Conservation (phyloP, 1,140 invertebrate genomes). For the Goniozus legneri region DNA sequence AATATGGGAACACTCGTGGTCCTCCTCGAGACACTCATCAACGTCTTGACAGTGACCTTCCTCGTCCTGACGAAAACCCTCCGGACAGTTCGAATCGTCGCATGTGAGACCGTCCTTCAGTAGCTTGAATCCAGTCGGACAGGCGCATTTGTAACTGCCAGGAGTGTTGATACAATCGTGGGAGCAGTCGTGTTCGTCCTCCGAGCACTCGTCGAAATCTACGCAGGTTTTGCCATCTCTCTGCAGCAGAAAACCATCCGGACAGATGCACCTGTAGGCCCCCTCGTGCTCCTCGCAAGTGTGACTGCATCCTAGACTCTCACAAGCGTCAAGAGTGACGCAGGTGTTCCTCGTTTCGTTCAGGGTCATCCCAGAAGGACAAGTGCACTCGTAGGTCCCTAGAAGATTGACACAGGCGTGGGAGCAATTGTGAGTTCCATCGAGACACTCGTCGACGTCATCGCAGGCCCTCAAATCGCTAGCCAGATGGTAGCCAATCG, state of each 20-base stretch:
- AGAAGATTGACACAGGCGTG: constrained; percentile 57
- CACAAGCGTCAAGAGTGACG: constrained; percentile 6
- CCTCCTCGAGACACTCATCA: constrained; percentile 74
- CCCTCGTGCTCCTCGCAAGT: constrained; percentile 53
- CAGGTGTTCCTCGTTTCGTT: constrained; percentile 2
- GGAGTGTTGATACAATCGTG: constrained; percentile 73
- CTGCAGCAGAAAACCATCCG: constrained; percentile 27
- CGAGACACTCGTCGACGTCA: constrained; percentile 61
- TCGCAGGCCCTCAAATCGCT: constrained; percentile 50
- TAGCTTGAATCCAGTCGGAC: constrained; percentile 69
- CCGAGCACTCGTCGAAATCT: constrained; percentile 76
- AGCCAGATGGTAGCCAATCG: constrained; percentile 57
- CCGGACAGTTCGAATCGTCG: constrained; percentile 57
- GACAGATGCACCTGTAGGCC: constrained; percentile 53
- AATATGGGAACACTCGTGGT: constrained; percentile 57
- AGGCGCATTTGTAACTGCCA: constrained; percentile 76
- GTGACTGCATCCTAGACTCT: constrained; percentile 49
- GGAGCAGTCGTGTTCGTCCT: constrained; percentile 60
- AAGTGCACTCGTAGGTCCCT: constrained; percentile 54
- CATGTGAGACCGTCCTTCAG: constrained; percentile 68
- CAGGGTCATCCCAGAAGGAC: constrained; percentile 31
- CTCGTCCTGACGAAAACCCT: constrained; percentile 50
- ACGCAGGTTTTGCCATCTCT: constrained; percentile 32
- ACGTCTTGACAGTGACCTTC: constrained; percentile 57
- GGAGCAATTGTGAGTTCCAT: constrained; percentile 56